Evolutionary conservation across 2,113 vertebrate species (phyloP), one percentile per base, ranked within the genome.

Genomic region (Oxyruncus cristatus): DNA sequence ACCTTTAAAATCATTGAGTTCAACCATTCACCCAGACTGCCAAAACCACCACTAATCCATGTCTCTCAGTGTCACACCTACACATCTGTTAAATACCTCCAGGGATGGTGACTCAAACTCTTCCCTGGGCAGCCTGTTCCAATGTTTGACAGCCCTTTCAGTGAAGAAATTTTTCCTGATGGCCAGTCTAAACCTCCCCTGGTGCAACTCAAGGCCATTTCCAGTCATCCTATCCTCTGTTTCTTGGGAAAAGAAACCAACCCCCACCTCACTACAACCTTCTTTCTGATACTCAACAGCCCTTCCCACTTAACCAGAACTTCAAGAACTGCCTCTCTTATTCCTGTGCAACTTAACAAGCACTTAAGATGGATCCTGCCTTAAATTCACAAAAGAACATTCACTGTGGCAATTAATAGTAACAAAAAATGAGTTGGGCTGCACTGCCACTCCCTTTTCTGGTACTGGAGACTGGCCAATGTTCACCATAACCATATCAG

Each of bases 251-350:
- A 63, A 85, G 16, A 79, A 39, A 63, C 6, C 1, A 1, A 52
- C 7, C 3, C 28, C 3, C 14, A 41, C 11, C 14, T 82, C 0
- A 0, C 20, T 59, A 56, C 11, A 88, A 23, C 6, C 33, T 63
- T 11, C 37, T 72, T 72, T 8, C 42, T 50, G 14, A 15, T 63
- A 71, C 30, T 70, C 58, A 59, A 41, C 19, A 85, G 39, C 26
- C 28, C 27, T 83, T 92, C 44, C 59, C 53, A 22, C 33, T 37
- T 11, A 55, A 11, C 8, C 26, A 42, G n/a, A 41, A 41, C 17
- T 47, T 32, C 8, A 55, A 61, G 41, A 74, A 70, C 24, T 47
- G 37, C 37, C 33, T 59, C 14, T 19, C 26, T 74, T 53, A 30
- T 17, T 85, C 56, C 35, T 58, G 27, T 5, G 47, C 15, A 68